phyloP scores from a whole-genome alignment of 2,797 vertebrate genomes.

The Rachycentron canadum region DNA sequence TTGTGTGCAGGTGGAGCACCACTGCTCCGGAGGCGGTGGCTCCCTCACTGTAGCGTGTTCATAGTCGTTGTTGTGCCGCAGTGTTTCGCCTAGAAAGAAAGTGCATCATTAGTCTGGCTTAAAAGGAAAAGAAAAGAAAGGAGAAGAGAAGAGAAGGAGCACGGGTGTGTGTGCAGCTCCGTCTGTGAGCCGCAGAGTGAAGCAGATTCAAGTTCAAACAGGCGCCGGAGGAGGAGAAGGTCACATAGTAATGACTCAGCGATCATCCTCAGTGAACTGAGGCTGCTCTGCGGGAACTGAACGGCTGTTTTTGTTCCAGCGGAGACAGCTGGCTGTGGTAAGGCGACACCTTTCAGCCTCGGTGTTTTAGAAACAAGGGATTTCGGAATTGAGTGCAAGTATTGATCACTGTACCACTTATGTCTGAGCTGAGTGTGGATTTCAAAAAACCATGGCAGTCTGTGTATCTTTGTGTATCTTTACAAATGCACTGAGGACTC shows the following conservation, averaged over 20 bases:
- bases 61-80: constrained; percentile 4
- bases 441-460: not conserved
- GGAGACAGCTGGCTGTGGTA: not conserved
- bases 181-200: not conserved
- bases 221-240: constrained; percentile 43
- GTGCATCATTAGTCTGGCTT: not conserved
- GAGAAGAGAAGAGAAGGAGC: not conserved
- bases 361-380: constrained; percentile 44
- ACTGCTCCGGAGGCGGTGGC: constrained; percentile 40
- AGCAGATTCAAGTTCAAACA: constrained; percentile 21
- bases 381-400: constrained; percentile 44
- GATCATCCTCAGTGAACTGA: constrained; percentile 12
- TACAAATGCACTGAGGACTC: not conserved
- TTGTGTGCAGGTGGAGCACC: constrained; percentile 58
- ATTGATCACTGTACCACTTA: constrained; percentile 48
- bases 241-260: constrained; percentile 74
- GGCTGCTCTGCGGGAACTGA: constrained; percentile 18
- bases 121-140: not conserved
- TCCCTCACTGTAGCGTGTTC: not conserved
- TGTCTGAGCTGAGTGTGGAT: constrained; percentile 15
- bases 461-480: too few species aligned
- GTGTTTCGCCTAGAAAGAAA: not conserved
- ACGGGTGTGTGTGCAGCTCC: rapidly evolving
- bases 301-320: too few species aligned
- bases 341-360: constrained; percentile 25